Conservation (phyloP, 2,888 invertebrate genomes). For the Hedya salicella region DNA sequence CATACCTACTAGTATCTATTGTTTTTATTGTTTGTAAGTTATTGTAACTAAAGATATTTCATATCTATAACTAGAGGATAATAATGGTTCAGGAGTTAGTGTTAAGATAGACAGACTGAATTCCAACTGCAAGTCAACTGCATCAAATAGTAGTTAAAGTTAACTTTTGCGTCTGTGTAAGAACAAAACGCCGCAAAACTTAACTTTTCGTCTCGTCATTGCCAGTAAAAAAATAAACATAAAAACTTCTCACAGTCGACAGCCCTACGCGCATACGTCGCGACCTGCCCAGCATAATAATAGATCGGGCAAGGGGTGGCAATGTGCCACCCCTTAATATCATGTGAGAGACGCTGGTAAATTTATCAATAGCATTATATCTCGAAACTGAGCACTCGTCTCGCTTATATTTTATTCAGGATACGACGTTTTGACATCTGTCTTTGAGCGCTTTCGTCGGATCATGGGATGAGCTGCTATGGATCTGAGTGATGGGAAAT, state of each 20-base stretch:
- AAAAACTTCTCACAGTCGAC: slow-evolving; percentile 45
- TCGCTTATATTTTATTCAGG: slow-evolving; percentile 79
- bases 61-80: no score
- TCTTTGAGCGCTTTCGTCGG: slow-evolving; percentile 55
- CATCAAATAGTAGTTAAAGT: no score
- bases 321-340: slow-evolving; percentile 77
- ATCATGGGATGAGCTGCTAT: slow-evolving; percentile 26
- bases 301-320: slow-evolving; percentile 72
- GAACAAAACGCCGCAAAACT: no score
- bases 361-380: slow-evolving; percentile 83
- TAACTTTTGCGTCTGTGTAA: no score
- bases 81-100: no score
- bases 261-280: slow-evolving; percentile 71
- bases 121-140: no score
- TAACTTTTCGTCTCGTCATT: no score
- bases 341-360: slow-evolving; percentile 77
- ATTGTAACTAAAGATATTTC: no score
- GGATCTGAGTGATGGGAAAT: slow-evolving; percentile 7
- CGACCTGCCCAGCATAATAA: slow-evolving; percentile 82
- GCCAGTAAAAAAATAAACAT: neutral
- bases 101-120: no score
- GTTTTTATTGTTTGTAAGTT: no score
- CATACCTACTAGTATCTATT: no score
- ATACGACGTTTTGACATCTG: slow-evolving; percentile 69
- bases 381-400: slow-evolving; percentile 65